These are phyloP conservation scores for Phthorimaea operculella DNA, from an alignment of 1,140 invertebrate genomes.

Conservation along the genomic window DNA sequence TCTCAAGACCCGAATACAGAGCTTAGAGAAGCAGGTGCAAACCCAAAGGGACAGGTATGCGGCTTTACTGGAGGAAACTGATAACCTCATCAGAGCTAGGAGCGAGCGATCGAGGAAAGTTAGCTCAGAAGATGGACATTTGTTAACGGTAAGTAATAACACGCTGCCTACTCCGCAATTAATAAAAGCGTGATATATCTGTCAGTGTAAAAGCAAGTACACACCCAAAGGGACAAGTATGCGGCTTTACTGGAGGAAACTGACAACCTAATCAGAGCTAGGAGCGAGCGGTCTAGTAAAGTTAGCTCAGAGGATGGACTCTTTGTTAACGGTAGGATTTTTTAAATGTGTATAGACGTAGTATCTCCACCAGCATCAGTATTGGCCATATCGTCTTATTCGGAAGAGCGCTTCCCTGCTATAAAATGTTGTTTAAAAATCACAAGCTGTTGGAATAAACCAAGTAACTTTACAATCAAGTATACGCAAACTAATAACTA, in stretches of 20 bases:
- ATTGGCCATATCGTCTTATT: no score
- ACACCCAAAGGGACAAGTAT: constrained; percentile 82
- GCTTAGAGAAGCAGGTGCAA: constrained; percentile 79
- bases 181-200: no score
- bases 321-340: constrained; percentile 31
- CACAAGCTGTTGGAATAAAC: no score
- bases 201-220: constrained; percentile 82
- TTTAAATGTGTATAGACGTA: no score
- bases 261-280: constrained; percentile 78
- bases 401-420: no score
- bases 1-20: constrained; percentile 67
- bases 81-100: constrained; percentile 77
- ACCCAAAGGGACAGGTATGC: constrained; percentile 83
- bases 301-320: constrained; percentile 39
- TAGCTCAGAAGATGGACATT: constrained; percentile 35
- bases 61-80: constrained; percentile 81
- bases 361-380: no score
- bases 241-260: constrained; percentile 82
- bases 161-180: no score
- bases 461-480: no score
- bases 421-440: no score
- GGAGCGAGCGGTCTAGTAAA: constrained; percentile 46
- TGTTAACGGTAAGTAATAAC: constrained; percentile 33
- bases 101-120: constrained; percentile 47
- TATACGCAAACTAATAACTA: no score